These are phyloP conservation scores for Arctopsyche grandis DNA, from an alignment of 1,140 invertebrate species.

Conservation along the genomic window DNA sequence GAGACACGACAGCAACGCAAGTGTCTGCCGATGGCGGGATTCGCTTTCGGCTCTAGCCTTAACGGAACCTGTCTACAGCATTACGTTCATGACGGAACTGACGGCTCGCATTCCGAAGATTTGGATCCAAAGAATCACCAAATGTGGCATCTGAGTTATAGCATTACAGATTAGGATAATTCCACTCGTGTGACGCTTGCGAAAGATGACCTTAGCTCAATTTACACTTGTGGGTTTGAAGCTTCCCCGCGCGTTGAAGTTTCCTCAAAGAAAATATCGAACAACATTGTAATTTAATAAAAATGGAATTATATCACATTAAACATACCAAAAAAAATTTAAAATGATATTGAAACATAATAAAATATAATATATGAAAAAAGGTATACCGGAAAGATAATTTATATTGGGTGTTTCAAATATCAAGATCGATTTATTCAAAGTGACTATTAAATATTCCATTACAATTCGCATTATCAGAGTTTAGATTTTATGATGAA, in stretches of 20 bases:
- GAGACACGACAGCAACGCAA: neutral
- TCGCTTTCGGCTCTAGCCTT: conserved; percentile 29
- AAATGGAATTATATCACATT: neutral
- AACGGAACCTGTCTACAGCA: conserved; percentile 33
- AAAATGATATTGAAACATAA: no score
- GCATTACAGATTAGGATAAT: no score
- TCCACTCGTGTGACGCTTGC: no score
- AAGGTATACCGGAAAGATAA: no score
- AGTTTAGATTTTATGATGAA: no score
- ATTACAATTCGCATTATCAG: no score
- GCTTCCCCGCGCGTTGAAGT: neutral
- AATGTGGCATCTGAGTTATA: neutral
- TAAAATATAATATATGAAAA: no score
- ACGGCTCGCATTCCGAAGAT: neutral
- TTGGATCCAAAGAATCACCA: neutral
- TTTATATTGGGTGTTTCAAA: no score
- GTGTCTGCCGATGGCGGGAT: conserved; percentile 18
- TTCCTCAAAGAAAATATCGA: neutral
- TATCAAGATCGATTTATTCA: no score
- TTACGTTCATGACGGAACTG: neutral
- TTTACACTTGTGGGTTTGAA: neutral
- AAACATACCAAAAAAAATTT: neutral
- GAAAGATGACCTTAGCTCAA: no score
- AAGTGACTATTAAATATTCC: no score
- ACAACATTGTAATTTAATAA: neutral